Evolutionary conservation across 2,888 invertebrate genomes (phyloP), one percentile per base, ranked within the genome.

Genomic region (Amblyjoppa fuscipennis): DNA sequence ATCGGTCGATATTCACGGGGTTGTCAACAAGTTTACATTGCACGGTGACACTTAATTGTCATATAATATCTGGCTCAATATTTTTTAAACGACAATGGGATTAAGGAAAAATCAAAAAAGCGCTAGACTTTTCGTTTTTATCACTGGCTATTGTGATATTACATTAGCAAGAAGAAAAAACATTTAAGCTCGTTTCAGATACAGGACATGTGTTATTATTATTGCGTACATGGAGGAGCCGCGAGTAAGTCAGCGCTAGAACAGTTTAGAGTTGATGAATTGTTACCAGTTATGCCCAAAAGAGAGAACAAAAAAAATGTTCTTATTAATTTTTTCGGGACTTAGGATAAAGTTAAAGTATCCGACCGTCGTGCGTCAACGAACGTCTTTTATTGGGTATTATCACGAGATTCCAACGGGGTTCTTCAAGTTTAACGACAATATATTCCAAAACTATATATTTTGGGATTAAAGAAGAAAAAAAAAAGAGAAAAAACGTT

Each of bases 1-100:
- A n/a, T 92, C 91, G 28, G 89, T 93, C 28, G 93, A 94, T 51
- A 92, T 91, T 69, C 91, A 93, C 66, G 94, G 94, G 3, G 90
- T 91, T 31, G 90, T 93, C 31, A 92, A 88, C 83, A 92, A 90
- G 4, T 92, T 92, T 45, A 88, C 88, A 6, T 79, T 92, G 69
- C 89, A 91, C 83, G 74, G 83, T 69, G 34, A 78, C 34, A 68
- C 53, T 56, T 83, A 86, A 81, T 64, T n/a, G 11, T 64, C 59
- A 68, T 51, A 16, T 25, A 16, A 53, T 38, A 34, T 2, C 7
- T 7, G 13, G 51, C 38, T 28, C 51, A 25, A 38, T 13, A 38
- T 66, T 38, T 25, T 38, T 3, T 49, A 56, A n/a, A 31, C 16
- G 6, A 0, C 25, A 34, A 38, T 6, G 34, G n/a, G n/a, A 71